Base-by-base conservation (phyloP, 2,113 vertebrate genomes). In the Neomonachus schauinslandi region DNA sequence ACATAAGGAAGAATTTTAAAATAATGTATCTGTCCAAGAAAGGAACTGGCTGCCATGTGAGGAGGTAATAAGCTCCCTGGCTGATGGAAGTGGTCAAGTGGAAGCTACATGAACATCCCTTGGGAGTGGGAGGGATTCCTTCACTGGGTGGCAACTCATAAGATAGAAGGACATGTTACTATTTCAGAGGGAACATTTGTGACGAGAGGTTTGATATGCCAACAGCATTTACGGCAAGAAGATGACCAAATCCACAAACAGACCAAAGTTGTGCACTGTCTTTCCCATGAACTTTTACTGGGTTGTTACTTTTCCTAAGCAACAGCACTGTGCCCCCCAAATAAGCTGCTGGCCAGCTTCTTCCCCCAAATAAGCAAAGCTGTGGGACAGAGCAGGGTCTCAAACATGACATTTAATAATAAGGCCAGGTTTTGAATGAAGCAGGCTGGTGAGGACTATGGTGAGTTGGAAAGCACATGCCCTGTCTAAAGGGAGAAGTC, bases 61-160 rank as follows among this genome's bases (percentile, higher is more conserved):
- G 91, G 92, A 96, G 90, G 94, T 93, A 93, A 87, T 86, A 89
- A 95, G 92, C 91, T 94, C 85, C 84, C 63, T 84, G 93, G 72
- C 61, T 96, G 74, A 87, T 97, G 74, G 94, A 98, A 97, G 94
- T 94, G 95, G 97, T 98, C 92, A 98, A 97, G 90, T 3, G 18
- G 74, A 97, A 80, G 88, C 88, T 97, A 76, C 83, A 91, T 76
- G 94, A 95, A 97, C 42, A 95, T 91, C 92, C 74, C 61, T 91
- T 31, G 82, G 95, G 94, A 95, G 92, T 98, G 90, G 97, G 87
- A 97, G 84, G 92, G 92, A 95, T 96, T 97, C 98, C 94, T 96
- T 89, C 28, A 72, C 84, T 97, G 95, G 97, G 51, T 96, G 69
- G 96, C 90, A 97, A 91, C 84, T 84, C 51, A 7, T 71, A 57